These are phyloP conservation scores for Polietes domitor DNA, from an alignment of 2,888 invertebrate species.

Conservation along the genomic window DNA sequence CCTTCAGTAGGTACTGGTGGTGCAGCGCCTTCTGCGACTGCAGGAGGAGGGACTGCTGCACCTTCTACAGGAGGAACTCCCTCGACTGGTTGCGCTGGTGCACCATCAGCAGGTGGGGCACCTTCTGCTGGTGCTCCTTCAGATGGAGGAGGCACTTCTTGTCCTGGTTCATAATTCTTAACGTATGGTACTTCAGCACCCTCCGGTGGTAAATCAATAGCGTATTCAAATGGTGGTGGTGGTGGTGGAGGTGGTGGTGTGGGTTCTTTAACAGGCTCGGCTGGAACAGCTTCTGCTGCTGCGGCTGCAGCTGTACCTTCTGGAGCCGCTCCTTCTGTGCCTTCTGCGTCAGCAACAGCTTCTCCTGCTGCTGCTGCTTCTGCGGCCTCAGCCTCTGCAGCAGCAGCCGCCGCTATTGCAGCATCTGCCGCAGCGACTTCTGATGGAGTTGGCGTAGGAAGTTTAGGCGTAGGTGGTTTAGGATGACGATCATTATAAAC, in stretches of 20 bases:
- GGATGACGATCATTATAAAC: constrained; percentile 80
- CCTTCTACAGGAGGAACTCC: constrained; percentile 68
- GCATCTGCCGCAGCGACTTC: constrained; percentile 76
- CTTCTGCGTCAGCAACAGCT: constrained; percentile 67
- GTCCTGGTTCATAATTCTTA: constrained; percentile 77
- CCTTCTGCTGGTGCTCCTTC: constrained; percentile 72
- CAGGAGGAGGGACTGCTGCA: constrained; percentile 65
- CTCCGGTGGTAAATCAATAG: constrained; percentile 80
- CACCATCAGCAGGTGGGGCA: constrained; percentile 68
- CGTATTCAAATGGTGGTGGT: constrained; percentile 81
- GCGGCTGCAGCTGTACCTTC: constrained; percentile 68
- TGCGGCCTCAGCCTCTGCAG: constrained; percentile 66
- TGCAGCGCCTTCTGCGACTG: constrained; percentile 56
- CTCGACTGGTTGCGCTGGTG: constrained; percentile 49
- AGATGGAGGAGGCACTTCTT: constrained; percentile 70
- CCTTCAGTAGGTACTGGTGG: constrained; percentile 56
- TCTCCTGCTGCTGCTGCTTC: constrained; percentile 73
- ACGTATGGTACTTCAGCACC: constrained; percentile 81
- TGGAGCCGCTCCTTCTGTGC: constrained; percentile 72
- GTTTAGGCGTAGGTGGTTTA: constrained; percentile 80
- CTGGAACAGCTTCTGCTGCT: constrained; percentile 68
- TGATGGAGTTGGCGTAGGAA: constrained; percentile 78
- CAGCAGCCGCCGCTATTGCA: constrained; percentile 68
- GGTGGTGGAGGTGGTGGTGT: constrained; percentile 79
- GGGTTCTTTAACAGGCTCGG: constrained; percentile 74